Evolutionary conservation across 2,113 vertebrate genomes (phyloP).

Genomic region (Caracal caracal): DNA sequence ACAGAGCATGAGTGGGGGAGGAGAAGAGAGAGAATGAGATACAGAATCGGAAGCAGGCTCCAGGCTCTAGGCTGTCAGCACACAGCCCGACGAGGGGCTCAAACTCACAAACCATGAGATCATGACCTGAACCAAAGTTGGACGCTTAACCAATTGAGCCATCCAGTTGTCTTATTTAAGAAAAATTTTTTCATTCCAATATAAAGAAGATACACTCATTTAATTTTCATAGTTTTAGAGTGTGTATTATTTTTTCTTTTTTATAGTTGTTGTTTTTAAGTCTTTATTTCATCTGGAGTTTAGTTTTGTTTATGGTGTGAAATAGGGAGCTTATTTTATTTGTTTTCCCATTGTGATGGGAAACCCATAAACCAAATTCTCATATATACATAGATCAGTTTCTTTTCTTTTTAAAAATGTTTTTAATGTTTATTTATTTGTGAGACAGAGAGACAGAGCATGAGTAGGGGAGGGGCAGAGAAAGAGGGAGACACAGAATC

Average conservation of each 20-base stretch:
- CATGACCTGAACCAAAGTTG: too few relatives aligned
- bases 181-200: background rate
- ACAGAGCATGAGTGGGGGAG: too few relatives aligned
- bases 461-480: too few relatives aligned
- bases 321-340: background rate
- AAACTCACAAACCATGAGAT: too few relatives aligned
- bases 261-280: background rate
- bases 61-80: too few relatives aligned
- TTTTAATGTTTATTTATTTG: too few relatives aligned
- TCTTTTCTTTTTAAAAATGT: background rate
- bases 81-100: too few relatives aligned
- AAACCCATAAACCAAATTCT: background rate
- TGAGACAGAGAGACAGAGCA: too few relatives aligned
- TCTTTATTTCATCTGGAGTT: background rate
- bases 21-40: too few relatives aligned
- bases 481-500: too few relatives aligned
- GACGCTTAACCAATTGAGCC: too few relatives aligned
- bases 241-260: background rate
- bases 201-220: background rate
- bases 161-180: background rate
- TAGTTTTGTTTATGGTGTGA: background rate
- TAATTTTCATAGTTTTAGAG: background rate
- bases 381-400: background rate
- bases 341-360: background rate
- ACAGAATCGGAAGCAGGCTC: too few relatives aligned